Conservation (phyloP, 1,140 invertebrate species). For the Bursaphelenchus mucronatus region DNA sequence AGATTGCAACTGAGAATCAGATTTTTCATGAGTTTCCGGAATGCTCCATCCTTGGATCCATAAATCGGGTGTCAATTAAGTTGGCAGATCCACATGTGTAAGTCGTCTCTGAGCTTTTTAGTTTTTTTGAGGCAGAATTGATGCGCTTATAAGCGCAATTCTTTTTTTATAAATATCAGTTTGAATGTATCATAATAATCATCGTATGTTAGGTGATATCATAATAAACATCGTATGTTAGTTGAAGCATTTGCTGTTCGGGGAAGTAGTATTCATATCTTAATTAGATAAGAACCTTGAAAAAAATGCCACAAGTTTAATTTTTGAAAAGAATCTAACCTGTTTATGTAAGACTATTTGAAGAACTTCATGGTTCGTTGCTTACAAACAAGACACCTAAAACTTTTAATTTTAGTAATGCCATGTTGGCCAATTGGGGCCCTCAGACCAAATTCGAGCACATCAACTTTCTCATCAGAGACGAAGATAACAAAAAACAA, state of each 20-base stretch:
- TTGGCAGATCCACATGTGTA: slow-evolving; percentile 39
- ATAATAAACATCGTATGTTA: too few species aligned
- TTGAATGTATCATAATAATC: too few species aligned
- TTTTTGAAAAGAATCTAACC: too few species aligned
- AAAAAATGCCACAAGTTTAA: too few species aligned
- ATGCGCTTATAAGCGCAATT: neutral
- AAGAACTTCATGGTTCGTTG: neutral
- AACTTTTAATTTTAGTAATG: slow-evolving; percentile 28
- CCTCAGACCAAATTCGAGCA: slow-evolving; percentile 26
- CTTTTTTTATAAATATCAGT: neutral
- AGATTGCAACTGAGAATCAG: slow-evolving; percentile 41
- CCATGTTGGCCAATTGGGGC: slow-evolving; percentile 15
- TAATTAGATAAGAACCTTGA: too few species aligned
- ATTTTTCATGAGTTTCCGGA: slow-evolving; percentile 50
- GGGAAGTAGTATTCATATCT: too few species aligned
- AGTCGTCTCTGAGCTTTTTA: neutral
- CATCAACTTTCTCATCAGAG: slow-evolving; percentile 31
- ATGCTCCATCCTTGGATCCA: slow-evolving; percentile 32
- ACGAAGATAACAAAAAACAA: slow-evolving; percentile 39
- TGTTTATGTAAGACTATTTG: too few species aligned
- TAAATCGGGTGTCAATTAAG: slow-evolving; percentile 43
- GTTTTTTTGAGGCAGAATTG: neutral
- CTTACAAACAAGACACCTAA: neutral
- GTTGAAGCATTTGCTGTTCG: too few species aligned
- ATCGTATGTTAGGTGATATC: too few species aligned